Conservation (phyloP, 2,797 vertebrate species). For the Podarcis lilfordi region DNA sequence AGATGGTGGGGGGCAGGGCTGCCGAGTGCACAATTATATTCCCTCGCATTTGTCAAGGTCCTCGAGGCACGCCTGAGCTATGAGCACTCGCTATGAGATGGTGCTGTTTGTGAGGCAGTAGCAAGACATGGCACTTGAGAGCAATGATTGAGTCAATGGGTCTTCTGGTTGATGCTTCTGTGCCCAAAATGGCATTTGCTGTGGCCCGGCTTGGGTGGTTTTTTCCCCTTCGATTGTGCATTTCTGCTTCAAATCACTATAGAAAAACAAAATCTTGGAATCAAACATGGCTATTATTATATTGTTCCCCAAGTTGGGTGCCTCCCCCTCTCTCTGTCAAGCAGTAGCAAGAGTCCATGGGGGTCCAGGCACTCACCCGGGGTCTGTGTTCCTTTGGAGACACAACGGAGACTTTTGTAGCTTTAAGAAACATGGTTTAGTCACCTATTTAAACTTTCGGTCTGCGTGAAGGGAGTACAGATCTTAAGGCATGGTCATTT, state of each 20-base stretch:
- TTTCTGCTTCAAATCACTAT: not conserved
- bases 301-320: too few species aligned
- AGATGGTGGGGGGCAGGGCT: not conserved
- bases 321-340: too few species aligned
- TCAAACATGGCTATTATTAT: not conserved
- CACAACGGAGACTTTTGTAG: too few species aligned
- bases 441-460: too few species aligned
- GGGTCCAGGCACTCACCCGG: too few species aligned
- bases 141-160: not conserved
- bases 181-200: not conserved
- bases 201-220: too few species aligned
- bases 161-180: not conserved
- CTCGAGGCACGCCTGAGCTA: accelerated
- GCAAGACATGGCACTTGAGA: not conserved
- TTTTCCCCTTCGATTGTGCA: not conserved
- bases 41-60: accelerated
- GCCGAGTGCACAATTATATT: not conserved
- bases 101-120: accelerated
- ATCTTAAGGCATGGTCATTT: too few species aligned
- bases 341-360: too few species aligned
- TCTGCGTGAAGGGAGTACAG: too few species aligned
- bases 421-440: too few species aligned
- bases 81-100: accelerated
- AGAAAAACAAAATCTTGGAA: not conserved
- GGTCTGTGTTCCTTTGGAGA: too few species aligned